Evolutionary conservation across 2,113 vertebrate species (phyloP).

Genomic region (Lophius piscatorius): DNA sequence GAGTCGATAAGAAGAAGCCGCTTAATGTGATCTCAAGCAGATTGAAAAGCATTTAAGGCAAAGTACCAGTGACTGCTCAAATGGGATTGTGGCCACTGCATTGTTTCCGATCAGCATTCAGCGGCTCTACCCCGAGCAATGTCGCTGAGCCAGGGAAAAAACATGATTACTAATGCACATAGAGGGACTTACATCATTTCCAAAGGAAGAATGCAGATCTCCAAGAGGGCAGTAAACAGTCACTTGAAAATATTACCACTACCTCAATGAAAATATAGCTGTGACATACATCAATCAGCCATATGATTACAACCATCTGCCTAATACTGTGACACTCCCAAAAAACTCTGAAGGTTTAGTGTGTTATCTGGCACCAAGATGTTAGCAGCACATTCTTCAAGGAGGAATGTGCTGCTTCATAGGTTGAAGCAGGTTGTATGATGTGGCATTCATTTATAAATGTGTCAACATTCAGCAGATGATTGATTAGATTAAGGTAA

Average conservation of each 20-base stretch:
- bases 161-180: conserved; percentile 45
- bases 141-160: conserved; percentile 49
- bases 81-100: conserved; percentile 59
- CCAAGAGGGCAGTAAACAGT: neutral
- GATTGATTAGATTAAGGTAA: too few relatives aligned
- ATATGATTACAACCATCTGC: too few relatives aligned
- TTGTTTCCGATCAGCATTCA: conserved; percentile 68
- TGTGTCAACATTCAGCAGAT: too few relatives aligned
- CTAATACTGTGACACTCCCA: too few relatives aligned
- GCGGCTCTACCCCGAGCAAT: conserved; percentile 30
- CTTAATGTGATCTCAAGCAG: conserved; percentile 75
- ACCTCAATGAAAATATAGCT: conserved; percentile 16
- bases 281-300: too few relatives aligned
- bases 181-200: conserved; percentile 4
- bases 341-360: too few relatives aligned
- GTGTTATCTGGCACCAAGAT: too few relatives aligned
- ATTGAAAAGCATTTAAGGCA: conserved; percentile 77
- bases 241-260: conserved; percentile 3
- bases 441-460: too few relatives aligned
- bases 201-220: neutral
- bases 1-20: conserved; percentile 72
- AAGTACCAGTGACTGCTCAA: conserved; percentile 67
- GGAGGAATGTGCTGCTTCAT: too few relatives aligned
- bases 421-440: too few relatives aligned
- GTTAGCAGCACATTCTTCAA: too few relatives aligned